These are phyloP conservation scores for Diadumene lineata DNA, from an alignment of 92 coral and sea anemone species.

Conservation along the genomic window DNA sequence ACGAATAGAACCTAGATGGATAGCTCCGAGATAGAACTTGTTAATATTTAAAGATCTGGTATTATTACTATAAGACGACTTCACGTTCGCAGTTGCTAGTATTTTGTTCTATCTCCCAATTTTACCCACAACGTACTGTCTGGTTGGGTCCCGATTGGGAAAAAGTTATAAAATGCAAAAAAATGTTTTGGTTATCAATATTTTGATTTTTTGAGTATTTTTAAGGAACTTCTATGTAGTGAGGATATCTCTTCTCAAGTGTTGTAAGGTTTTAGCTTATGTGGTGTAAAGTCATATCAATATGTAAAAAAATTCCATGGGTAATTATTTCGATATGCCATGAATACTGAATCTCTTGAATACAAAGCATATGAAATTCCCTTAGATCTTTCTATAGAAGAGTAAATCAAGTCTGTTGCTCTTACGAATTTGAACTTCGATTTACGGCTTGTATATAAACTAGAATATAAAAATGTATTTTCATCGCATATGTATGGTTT, in stretches of 20 bases:
- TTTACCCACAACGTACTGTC: no score
- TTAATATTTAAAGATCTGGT: constrained; percentile 1
- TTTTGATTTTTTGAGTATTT: not conserved
- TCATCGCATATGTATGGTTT: no score
- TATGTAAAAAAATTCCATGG: not conserved
- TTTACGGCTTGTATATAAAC: no score
- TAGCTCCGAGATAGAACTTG: not conserved
- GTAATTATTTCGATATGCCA: not conserved
- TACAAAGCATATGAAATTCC: no score
- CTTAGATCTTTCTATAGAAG: no score
- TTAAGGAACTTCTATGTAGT: not conserved
- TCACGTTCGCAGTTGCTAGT: not conserved
- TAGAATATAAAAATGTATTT: no score
- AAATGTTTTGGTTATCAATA: not conserved
- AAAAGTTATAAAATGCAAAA: not conserved
- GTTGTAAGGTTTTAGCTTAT: not conserved
- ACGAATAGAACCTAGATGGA: no score
- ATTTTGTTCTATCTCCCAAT: no score
- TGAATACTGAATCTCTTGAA: no score
- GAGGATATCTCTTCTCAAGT: not conserved
- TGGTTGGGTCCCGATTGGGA: no score
- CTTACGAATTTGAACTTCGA: no score
- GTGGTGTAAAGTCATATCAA: not conserved
- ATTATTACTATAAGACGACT: not conserved
- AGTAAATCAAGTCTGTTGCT: no score